Base-by-base conservation (phyloP, 2,797 vertebrate species). In the Florisuga fusca region DNA sequence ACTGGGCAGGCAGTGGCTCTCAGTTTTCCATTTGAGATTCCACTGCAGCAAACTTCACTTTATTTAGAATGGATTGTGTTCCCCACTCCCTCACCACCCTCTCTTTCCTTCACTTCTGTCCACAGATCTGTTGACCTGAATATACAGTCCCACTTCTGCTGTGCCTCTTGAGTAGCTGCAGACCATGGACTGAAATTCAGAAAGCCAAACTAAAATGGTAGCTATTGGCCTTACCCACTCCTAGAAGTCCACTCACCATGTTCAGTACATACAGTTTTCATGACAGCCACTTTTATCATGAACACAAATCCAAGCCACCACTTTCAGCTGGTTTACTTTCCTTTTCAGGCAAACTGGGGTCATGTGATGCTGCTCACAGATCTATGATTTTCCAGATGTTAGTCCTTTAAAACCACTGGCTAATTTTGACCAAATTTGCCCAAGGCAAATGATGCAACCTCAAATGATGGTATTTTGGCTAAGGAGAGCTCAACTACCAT, bases 281-380 rank as follows among this genome's bases (percentile, higher is more conserved):
- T 1, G 0, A 0, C 15, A 13, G 15, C n/a, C 48, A 8, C 54
- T 51, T 84, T 23, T 53, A 62, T 57, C 1, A 3, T 31, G 73
- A 66, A 54, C 34, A 4, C 57, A 78, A 43, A 90, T 38, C 31
- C 34, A 82, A 81, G 45, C 64, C 31, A 62, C n/a, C 18, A 2
- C 38, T 71, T 75, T 50, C 34, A 63, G 26, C 38, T 29, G 8
- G 61, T 31, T 71, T 71, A 31, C n/a, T 64, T 36, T 63, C 23
- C 8, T 75, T 63, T 54, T 51, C 34, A 84, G 57, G 34, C 74
- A 67, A 22, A 74, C 25, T 7, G 58, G 38, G 25, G 38, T n/a
- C 83, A 64, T 29, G 26, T 33, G 36, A 57, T 45, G 45, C 27
- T 85, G 34, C 33, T 34, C 8, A 18, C 4, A 23, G 14, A 84